phyloP scores from a whole-genome alignment of 2,888 invertebrate genomes.

The Euzophera pinguis region DNA sequence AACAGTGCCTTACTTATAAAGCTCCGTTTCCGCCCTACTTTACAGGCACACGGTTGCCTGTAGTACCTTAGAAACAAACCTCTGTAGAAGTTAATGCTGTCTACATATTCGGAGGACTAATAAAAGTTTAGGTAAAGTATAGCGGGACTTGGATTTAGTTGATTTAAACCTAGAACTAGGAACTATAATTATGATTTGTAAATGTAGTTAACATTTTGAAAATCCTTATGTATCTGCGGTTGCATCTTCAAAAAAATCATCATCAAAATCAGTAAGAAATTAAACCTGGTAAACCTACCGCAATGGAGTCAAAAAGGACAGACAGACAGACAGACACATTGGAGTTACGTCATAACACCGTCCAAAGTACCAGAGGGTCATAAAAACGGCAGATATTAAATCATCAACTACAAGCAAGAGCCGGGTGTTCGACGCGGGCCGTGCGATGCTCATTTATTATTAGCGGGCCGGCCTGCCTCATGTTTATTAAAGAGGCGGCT shows the following conservation, averaged over 20 bases:
- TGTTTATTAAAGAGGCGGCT: conserved; percentile 54
- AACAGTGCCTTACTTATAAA: not conserved
- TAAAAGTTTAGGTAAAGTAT: too few species aligned
- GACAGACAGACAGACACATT: not conserved
- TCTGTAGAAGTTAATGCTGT: not conserved
- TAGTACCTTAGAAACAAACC: not conserved
- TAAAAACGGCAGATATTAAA: conserved; percentile 9
- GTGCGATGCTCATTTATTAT: conserved; percentile 52
- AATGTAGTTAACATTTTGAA: too few species aligned
- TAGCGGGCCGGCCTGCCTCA: conserved; percentile 47
- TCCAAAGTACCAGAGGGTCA: conserved; percentile 1
- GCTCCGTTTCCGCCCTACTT: not conserved
- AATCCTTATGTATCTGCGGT: too few species aligned
- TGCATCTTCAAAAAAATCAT: too few species aligned
- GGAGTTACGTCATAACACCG: conserved; percentile 4
- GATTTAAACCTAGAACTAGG: too few species aligned
- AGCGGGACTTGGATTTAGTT: too few species aligned
- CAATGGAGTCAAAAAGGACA: not conserved
- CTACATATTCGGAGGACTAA: not conserved
- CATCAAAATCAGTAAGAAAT: too few species aligned
- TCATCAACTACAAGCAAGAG: conserved; percentile 25
- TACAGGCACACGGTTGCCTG: not conserved
- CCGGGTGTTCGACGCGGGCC: conserved; percentile 26
- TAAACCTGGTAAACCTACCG: too few species aligned
- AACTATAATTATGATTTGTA: too few species aligned